These are phyloP conservation scores for Chloroceryle amazona DNA, from an alignment of 2,797 vertebrate species.

Conservation along the genomic window DNA sequence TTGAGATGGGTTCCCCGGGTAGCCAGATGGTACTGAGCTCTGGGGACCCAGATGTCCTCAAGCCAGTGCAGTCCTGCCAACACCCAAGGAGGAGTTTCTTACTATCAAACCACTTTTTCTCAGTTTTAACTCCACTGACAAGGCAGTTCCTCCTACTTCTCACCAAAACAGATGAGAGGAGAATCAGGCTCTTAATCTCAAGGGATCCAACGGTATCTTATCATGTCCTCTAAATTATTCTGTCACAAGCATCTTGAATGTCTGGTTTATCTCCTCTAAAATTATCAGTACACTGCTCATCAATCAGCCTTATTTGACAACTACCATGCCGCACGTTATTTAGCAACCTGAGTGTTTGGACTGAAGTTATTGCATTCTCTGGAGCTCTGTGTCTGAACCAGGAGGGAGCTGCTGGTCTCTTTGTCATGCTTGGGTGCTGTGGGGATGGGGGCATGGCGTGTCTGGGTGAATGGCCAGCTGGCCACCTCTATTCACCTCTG, in stretches of 20 bases:
- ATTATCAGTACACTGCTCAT: background rate
- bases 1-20: background rate
- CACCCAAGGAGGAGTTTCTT: background rate
- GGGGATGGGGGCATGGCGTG: background rate
- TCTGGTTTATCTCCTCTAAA: conserved; percentile 39
- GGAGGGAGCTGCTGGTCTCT: background rate
- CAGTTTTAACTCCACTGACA: background rate
- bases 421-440: background rate
- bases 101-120: background rate
- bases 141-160: background rate
- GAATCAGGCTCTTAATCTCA: background rate
- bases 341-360: background rate
- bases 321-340: background rate
- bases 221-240: background rate
- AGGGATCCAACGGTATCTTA: background rate
- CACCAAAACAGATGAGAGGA: background rate
- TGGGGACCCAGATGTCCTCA: background rate
- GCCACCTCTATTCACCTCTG: background rate
- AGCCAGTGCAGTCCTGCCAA: background rate
- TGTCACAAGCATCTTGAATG: background rate
- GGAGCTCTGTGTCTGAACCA: background rate
- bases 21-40: background rate
- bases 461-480: background rate
- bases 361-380: background rate
- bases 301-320: conserved; percentile 30